Evolutionary conservation across 2,113 vertebrate genomes (phyloP), one percentile per base, ranked within the genome.

Genomic region (Pao palembangensis): DNA sequence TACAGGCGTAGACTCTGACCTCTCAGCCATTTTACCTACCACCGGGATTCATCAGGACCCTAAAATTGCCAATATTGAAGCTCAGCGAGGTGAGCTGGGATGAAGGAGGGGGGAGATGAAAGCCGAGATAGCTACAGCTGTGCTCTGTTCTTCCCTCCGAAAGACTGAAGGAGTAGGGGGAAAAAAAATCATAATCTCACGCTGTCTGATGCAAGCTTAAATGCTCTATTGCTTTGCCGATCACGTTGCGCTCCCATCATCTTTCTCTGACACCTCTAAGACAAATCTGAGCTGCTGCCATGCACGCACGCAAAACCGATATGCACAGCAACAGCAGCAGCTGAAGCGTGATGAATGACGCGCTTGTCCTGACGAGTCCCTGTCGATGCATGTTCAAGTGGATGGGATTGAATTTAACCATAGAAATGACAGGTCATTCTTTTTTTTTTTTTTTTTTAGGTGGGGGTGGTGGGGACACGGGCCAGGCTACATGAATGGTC

Each of bases 331-430:
- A 75, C 82, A 79, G 76, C 76, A 69, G 75, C 84, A 84, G 82
- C 76, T 85, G 79, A 78, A 67, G 76, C 80, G 82, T 92, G 90
- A 90, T 91, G 84, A 88, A 90, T 87, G 89, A 81, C 61, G 76
- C 86, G 67, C 83, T 82, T 70, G 62, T 90, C 85, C 82, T 76
- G 67, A 87, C 81, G 86, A 81, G 71, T 88, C 87, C 85, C 87
- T 90, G 87, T 89, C 89, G 81, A 90, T 89, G 89, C 88, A 90
- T 90, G 90, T 91, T 91, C 84, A 90, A 91, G 86, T 87, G 83
- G 86, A 89, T 82, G 84, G 84, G 87, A 90, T 90, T 90, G 88
- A 89, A 90, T 90, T 90, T 91, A 91, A 91, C 85, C 89, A 90
- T 85, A 89, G 88, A 90, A 90, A 92, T 90, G 89, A 91, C 88